Percentiles rank a stretch among this genome's conserved stretches.
These are phyloP conservation scores for Microplitis demolitor DNA, from an alignment of 1,140 invertebrate species.

Conservation along the genomic window DNA sequence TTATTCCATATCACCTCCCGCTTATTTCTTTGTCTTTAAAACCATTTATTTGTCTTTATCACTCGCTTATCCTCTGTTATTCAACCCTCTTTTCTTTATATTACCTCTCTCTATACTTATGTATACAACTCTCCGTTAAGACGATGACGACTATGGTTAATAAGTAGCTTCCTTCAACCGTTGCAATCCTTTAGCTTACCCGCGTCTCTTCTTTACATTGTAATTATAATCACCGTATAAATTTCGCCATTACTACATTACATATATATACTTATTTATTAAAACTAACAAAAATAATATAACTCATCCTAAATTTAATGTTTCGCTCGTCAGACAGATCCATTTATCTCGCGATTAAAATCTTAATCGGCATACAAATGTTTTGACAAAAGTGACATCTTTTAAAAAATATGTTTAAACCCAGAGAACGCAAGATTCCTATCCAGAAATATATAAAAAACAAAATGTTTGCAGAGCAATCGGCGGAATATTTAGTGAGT, in stretches of 20 bases:
- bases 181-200: neutral
- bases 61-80: neutral
- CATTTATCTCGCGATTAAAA: no score
- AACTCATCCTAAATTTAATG: no score
- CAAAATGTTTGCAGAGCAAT: no score
- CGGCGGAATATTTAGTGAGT: no score
- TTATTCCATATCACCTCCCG: neutral
- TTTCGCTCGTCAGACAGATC: no score
- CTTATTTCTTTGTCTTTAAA: neutral
- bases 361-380: no score
- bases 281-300: no score
- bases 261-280: no score
- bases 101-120: neutral
- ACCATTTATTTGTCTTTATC: neutral
- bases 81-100: neutral
- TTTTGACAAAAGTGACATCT: no score
- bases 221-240: conserved; percentile 1
- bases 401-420: no score
- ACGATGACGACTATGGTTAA: neutral
- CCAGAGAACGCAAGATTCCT: no score
- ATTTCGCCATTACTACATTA: neutral
- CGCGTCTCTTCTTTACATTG: neutral
- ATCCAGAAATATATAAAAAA: no score
- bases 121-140: neutral
- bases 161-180: conserved; percentile 16